A percentile compares a stretch with the other conserved stretches of the same genome.
These are phyloP conservation scores for Venustaconcha ellipsiformis DNA, from an alignment of 1,140 invertebrate genomes.

Conservation along the genomic window DNA sequence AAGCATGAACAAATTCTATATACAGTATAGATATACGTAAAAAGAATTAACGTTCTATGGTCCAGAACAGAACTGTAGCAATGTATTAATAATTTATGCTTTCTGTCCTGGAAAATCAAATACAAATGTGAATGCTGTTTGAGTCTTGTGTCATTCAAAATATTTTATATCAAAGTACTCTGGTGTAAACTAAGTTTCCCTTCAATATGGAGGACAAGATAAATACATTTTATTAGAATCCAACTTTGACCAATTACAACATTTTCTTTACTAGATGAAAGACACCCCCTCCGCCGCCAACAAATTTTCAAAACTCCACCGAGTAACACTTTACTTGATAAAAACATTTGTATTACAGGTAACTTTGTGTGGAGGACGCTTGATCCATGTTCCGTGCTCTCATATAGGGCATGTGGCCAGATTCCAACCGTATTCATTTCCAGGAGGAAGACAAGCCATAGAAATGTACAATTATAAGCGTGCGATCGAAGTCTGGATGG, in stretches of 20 bases:
- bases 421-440: constrained; percentile 91
- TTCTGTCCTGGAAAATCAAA: no score
- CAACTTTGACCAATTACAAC: background rate
- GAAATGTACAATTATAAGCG: constrained; percentile 62
- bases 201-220: background rate
- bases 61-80: no score
- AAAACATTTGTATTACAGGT: constrained; percentile 79
- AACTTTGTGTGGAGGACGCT: constrained; percentile 95
- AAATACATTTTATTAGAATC: background rate
- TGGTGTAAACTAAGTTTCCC: background rate
- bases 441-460: constrained; percentile 76
- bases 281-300: background rate
- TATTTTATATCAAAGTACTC: no score
- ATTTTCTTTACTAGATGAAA: background rate
- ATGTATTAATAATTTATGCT: no score
- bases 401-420: constrained; percentile 76
- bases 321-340: background rate
- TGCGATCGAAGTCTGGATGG: constrained; percentile 64
- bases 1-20: no score
- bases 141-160: no score
- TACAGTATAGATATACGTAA: no score
- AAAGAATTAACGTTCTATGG: no score
- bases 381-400: constrained; percentile 83
- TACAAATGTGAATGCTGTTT: no score
- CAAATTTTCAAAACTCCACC: background rate